Conservation (phyloP, 2,888 invertebrate species). For the Tiliacea aurago region DNA sequence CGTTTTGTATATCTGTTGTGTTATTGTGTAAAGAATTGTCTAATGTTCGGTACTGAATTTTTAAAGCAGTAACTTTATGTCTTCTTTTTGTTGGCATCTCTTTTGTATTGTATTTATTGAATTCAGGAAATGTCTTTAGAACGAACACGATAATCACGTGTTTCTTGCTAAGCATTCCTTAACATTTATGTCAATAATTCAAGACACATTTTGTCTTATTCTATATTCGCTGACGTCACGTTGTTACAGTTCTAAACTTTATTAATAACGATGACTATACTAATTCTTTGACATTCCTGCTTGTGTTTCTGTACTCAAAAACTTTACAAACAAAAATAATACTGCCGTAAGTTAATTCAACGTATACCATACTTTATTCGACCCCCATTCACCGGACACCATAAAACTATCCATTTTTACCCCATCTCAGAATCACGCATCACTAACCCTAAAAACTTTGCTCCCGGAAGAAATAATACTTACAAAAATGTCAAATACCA, state of each 20-base stretch:
- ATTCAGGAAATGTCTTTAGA: too few relatives aligned
- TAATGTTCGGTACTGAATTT: neutral
- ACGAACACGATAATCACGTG: neutral
- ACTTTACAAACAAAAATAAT: constrained; percentile 6
- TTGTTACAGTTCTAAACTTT: neutral
- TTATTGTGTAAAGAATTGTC: neutral
- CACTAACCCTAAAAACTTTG: constrained; percentile 53
- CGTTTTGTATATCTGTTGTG: neutral
- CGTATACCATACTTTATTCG: constrained; percentile 3
- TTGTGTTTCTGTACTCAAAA: neutral
- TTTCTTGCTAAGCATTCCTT: too few relatives aligned
- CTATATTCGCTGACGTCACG: neutral
- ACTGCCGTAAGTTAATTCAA: constrained; percentile 3
- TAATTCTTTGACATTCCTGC: neutral
- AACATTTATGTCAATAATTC: too few relatives aligned
- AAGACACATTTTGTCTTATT: neutral
- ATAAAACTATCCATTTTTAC: constrained; percentile 42
- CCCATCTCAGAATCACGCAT: constrained; percentile 46
- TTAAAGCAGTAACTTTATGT: neutral
- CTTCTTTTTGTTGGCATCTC: neutral
- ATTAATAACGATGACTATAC: neutral
- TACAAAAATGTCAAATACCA: constrained; percentile 64
- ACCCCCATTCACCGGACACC: constrained; percentile 30
- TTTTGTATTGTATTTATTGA: neutral
- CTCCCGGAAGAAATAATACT: constrained; percentile 63